Conservation (phyloP, 2,113 vertebrate genomes). For the Aspiorhynchus laticeps region DNA sequence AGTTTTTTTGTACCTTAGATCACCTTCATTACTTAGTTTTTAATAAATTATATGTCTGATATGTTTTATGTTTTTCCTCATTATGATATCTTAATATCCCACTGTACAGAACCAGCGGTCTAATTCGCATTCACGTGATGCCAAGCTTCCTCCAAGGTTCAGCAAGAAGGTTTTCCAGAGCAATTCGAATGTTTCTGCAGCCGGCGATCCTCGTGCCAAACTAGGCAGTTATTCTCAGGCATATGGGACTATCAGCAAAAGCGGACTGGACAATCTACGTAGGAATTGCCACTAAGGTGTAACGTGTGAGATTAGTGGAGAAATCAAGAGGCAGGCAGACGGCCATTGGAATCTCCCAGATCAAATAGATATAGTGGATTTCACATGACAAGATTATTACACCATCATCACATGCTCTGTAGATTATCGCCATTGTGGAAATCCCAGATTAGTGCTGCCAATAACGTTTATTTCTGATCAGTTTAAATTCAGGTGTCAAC, state of each 20-base stretch:
- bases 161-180: slow-evolving; percentile 86
- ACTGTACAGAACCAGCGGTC: slow-evolving; percentile 76
- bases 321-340: not conserved
- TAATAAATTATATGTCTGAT: not conserved
- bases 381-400: not conserved
- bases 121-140: slow-evolving; percentile 66
- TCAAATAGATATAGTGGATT: not conserved
- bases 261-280: slow-evolving; percentile 80
- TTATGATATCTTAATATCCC: not conserved
- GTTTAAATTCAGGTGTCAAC: not conserved
- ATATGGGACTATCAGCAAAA: slow-evolving; percentile 88
- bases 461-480: not conserved
- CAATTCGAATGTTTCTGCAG: slow-evolving; percentile 76
- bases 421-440: not conserved
- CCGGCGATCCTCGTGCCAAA: slow-evolving; percentile 82
- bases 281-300: slow-evolving; percentile 49
- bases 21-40: not conserved
- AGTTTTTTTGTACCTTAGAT: not conserved
- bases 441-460: slow-evolving; percentile 21
- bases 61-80: not conserved
- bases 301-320: not conserved
- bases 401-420: not conserved
- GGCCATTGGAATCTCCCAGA: not conserved
- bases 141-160: slow-evolving; percentile 66
- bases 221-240: slow-evolving; percentile 91